Evolutionary conservation across 2,113 vertebrate species (phyloP), one percentile per base, ranked within the genome.

Genomic region (Scatophagus argus): DNA sequence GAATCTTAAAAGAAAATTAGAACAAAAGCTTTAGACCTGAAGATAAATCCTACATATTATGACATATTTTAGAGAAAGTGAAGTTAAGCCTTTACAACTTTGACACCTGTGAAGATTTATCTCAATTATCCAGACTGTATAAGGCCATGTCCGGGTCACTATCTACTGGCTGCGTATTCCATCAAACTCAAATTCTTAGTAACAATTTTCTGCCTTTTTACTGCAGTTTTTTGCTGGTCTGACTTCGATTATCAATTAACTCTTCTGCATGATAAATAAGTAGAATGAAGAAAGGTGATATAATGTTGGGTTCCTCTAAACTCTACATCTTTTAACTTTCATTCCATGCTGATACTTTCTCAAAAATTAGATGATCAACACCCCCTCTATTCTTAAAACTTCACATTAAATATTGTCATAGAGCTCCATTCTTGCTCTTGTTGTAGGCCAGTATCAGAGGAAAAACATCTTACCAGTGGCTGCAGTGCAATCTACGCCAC

Each of bases 401-500:
- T n/a, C n/a, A n/a, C n/a, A 41, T 66, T 9, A 21, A 16, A 38
- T 38, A 25, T 27, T 16, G 21, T 34, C 23, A 23, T n/a, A n/a
- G n/a, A n/a, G n/a, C n/a, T n/a, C n/a, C n/a, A n/a, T n/a, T n/a
- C n/a, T n/a, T n/a, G n/a, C n/a, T n/a, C 23, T 12, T 34, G 41
- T 5, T 43, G 51, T 6, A 13, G 3, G 44, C 1, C 29, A 51
- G 1, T 23, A 9, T 60, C 0, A 12, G 6, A 3, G 17, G 29
- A 8, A 52, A 29, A 25, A 10, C 16, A 16, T 56, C 77, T 70
- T 58, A 87, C 83, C 71, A 9, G 83, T 87, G 25, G 5, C 8
- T 21, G 80, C 80, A 27, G 10, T 16, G 10, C 19, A 8, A 1
- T 9, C 58, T 2, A 0, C 16, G 58, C 85, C 83, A 5, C 34